A percentile compares a stretch with the other conserved stretches of the same genome.
These are phyloP conservation scores for Atherinomorus stipes DNA, from an alignment of 2,113 vertebrate species.

Conservation along the genomic window DNA sequence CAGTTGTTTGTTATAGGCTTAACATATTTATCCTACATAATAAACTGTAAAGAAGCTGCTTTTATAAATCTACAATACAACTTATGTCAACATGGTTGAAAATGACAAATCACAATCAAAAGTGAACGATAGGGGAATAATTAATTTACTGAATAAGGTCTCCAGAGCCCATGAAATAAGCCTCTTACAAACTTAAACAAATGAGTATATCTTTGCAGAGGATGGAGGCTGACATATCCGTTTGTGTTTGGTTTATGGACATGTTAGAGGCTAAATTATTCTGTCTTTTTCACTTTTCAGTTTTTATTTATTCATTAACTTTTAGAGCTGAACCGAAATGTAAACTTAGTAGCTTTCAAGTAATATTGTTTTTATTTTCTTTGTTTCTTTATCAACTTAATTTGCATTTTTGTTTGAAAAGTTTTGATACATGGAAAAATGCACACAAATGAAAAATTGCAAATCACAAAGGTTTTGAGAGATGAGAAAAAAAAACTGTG, in stretches of 20 bases:
- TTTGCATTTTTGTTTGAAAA: no score
- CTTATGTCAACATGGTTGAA: conserved; percentile 23
- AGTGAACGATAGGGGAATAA: conserved; percentile 67
- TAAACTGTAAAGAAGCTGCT: conserved; percentile 22
- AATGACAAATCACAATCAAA: conserved; percentile 56
- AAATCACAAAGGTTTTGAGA: neutral
- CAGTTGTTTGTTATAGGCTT: conserved; percentile 44
- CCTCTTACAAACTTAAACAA: conserved; percentile 83
- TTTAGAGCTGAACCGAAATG: conserved; percentile 60
- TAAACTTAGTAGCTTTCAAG: conserved; percentile 52
- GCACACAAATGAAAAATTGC: neutral
- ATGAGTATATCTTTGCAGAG: conserved; percentile 67
- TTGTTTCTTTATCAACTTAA: neutral
- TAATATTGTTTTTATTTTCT: conserved; percentile 11
- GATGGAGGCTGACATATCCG: conserved; percentile 70
- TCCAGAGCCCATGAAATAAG: conserved; percentile 72
- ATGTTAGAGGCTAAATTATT: conserved; percentile 61
- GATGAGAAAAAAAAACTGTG: conserved; percentile 34
- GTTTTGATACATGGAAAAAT: no score
- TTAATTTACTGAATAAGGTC: conserved; percentile 73
- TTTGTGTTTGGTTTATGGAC: conserved; percentile 65
- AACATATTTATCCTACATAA: conserved; percentile 37
- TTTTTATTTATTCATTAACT: conserved; percentile 63
- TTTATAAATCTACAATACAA: conserved; percentile 18
- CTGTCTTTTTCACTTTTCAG: conserved; percentile 53